Base-by-base conservation (phyloP, 2,888 invertebrate species). In the Eristalis tenax region DNA sequence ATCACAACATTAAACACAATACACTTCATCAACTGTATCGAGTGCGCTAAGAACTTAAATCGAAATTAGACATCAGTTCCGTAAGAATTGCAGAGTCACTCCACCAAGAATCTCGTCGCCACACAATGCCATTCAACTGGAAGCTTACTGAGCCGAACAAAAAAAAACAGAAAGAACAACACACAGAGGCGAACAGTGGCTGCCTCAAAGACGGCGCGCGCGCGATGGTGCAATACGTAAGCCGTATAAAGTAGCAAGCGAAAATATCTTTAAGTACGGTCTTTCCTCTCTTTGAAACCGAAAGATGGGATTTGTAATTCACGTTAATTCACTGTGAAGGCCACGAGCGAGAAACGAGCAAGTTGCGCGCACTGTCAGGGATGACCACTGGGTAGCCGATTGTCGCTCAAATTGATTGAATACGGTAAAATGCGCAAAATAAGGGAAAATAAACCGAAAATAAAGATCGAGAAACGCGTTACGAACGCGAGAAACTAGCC, bases 11-110 rank as follows among this genome's bases (percentile, higher is more conserved):
- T 59, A 70, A 73, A 78, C 86, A 87, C 87, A 87, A 83, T 87
- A 83, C 87, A 87, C 87, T 87, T 83, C 83, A 87, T 83, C 83
- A 87, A 80, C 79, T 79, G 69, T 80, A 79, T 76, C 87, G 83
- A 83, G 76, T 87, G 87, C 79, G 87, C 75, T 79, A 64, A 83
- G 76, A 87, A 87, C 79, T 80, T 76, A 83, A 87, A 87, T 80
- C 83, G 79, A 83, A 87, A 83, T 83, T 73, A 73, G 75, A 80
- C 79, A 83, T 80, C 66, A 75, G 78, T 80, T 83, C 80, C 76
- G 59, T 61, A 38, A 79, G 79, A 87, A 80, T 69, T 73, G 87
- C 87, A 83, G 78, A 87, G 83, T 87, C 87, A 87, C 83, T 83
- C 57, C 57, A 83, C 76, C 73, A 75, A 87, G 76, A 71, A 71